Evolutionary conservation across 2,113 vertebrate species (phyloP).

Genomic region (Epinephelus moara): DNA sequence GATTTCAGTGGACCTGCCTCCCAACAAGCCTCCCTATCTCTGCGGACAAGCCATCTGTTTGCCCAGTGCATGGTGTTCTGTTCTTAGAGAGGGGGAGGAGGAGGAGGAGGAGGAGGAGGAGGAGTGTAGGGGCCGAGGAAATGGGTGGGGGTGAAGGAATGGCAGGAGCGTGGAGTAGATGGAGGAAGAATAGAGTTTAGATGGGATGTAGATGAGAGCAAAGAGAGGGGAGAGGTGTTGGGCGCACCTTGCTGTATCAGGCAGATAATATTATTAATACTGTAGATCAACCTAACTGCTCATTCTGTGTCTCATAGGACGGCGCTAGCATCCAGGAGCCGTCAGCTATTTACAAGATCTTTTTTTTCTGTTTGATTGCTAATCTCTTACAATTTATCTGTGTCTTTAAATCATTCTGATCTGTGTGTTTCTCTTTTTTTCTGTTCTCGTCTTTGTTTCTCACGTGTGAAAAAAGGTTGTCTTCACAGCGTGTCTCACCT

Average conservation of each 20-base stretch:
- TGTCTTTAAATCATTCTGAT: constrained; percentile 41
- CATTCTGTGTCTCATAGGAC: constrained; percentile 41
- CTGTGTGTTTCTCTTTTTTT: constrained; percentile 16
- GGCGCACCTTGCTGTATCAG: constrained; percentile 39
- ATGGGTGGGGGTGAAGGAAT: constrained; percentile 56
- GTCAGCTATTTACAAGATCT: constrained; percentile 23
- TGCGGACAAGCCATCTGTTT: constrained; percentile 86
- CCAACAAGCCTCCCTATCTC: constrained; percentile 83
- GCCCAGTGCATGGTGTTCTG: constrained; percentile 81
- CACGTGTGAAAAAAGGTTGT: constrained; percentile 32
- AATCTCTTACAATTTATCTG: constrained; percentile 12
- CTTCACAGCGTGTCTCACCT: constrained; percentile 60
- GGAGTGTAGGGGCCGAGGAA: constrained; percentile 46
- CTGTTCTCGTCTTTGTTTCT: constrained; percentile 47
- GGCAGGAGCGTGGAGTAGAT: constrained; percentile 41
- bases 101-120: not conserved
- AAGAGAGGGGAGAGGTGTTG: constrained; percentile 35
- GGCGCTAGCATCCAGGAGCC: constrained; percentile 30
- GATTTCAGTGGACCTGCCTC: constrained; percentile 83
- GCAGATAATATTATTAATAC: constrained; percentile 55
- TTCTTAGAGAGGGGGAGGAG: constrained; percentile 69
- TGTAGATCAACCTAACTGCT: constrained; percentile 60
- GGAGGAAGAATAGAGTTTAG: constrained; percentile 39
- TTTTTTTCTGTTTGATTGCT: constrained; percentile 18
- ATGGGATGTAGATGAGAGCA: constrained; percentile 28